Evolutionary conservation across 1,140 invertebrate species (phyloP).

Genomic region (Sitobion miscanthi): DNA sequence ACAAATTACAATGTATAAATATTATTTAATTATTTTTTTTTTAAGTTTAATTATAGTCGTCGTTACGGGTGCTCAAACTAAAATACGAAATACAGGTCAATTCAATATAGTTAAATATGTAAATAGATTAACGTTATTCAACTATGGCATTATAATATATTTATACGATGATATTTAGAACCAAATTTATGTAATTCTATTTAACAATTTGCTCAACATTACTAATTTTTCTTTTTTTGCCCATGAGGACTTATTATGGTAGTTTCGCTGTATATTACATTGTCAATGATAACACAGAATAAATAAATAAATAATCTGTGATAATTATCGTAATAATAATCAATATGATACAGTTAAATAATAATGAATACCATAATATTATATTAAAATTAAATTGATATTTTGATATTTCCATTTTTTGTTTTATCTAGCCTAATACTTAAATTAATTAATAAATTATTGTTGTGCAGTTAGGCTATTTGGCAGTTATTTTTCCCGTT

Average conservation of each 20-base stretch:
- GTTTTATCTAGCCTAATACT: background rate
- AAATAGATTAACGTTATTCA: background rate
- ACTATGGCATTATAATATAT: background rate
- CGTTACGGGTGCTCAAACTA: background rate
- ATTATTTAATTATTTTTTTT: background rate
- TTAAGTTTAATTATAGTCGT: background rate
- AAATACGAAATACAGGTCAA: background rate
- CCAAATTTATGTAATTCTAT: background rate
- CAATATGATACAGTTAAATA: background rate
- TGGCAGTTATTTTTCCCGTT: background rate
- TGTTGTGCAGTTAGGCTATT: too few species aligned
- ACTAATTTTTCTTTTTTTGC: background rate
- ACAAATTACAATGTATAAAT: background rate
- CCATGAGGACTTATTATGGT: background rate
- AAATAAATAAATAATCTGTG: background rate
- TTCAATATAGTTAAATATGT: background rate
- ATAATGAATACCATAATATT: background rate
- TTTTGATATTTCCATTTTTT: background rate
- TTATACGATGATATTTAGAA: background rate
- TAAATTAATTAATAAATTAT: background rate
- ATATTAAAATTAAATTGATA: background rate
- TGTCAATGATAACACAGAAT: background rate
- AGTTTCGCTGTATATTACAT: background rate
- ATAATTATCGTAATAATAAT: background rate
- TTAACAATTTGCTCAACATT: background rate